A percentile compares a stretch with the other conserved stretches of the same genome.
Conservation (phyloP, 1,140 invertebrate genomes). For the Megalonaias nervosa region DNA sequence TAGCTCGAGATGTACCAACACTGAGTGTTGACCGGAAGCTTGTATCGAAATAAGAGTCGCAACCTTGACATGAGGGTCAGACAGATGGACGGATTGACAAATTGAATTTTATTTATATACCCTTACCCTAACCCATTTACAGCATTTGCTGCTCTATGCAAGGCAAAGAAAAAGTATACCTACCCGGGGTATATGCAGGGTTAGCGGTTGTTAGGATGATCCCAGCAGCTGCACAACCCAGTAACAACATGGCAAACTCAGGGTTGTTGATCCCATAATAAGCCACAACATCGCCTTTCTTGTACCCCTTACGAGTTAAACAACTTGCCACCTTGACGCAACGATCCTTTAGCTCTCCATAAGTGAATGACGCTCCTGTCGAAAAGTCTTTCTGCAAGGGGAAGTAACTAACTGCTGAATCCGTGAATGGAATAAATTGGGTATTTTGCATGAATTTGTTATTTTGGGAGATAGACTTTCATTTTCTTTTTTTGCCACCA, state of each 20-base stretch:
- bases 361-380: constrained; percentile 82
- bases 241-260: constrained; percentile 79
- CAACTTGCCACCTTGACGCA: constrained; percentile 80
- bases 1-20: too few relatives aligned
- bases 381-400: constrained; percentile 70
- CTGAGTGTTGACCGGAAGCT: too few relatives aligned
- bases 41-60: too few relatives aligned
- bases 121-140: too few relatives aligned
- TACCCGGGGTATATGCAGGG: constrained; percentile 85
- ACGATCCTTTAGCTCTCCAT: constrained; percentile 77
- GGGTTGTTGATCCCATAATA: constrained; percentile 85
- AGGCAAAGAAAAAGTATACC: neutral
- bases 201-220: constrained; percentile 84
- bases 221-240: constrained; percentile 81
- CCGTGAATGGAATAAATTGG: too few relatives aligned
- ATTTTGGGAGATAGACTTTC: too few relatives aligned
- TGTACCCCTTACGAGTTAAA: constrained; percentile 77
- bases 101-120: too few relatives aligned
- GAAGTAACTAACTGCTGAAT: neutral
- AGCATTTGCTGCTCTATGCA: too few relatives aligned
- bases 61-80: too few relatives aligned
- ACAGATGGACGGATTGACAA: too few relatives aligned
- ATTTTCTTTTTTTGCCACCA: too few relatives aligned
- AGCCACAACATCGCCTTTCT: constrained; percentile 80
- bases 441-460: too few relatives aligned